Evolutionary conservation across 1,140 invertebrate genomes (phyloP), one percentile per base, ranked within the genome.

Genomic region (Lepidurus arcticus): DNA sequence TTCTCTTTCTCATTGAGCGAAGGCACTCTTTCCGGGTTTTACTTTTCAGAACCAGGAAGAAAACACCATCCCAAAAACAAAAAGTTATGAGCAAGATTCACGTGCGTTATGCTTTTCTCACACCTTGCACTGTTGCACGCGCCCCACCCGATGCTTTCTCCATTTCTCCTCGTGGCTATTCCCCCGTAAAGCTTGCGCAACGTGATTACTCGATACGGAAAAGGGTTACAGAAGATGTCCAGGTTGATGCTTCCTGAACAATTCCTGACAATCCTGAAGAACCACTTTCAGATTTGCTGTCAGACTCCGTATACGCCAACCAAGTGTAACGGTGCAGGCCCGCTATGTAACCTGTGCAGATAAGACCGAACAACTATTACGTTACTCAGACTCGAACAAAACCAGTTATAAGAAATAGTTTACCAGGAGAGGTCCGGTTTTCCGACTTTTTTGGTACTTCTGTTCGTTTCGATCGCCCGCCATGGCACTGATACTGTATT

Each of bases 21-120:
- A 65, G 53, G 53, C 21, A 65, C 21, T 65, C 53, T 65, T 65
- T 65, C 53, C 53, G 16, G 53, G 53, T 65, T 65, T 65, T 65
- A 65, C 53, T 65, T 65, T 65, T 65, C 53, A 65, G 53, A 65
- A 65, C 53, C 53, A 65, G 53, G 53, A 65, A 65, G 53, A 65
- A 65, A 21, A 21, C 16, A n/a, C n/a, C 7, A 65, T n/a, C 16
- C 16, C 53, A 21, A 21, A 65, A 13, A 21, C 21, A 21, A 21
- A 65, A 65, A 21, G 6, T 16, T n/a, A 13, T 21, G 53, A 13
- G 47, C 8, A 21, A 13, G 13, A 65, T 21, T 13, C 53, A 34
- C 53, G 53, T 65, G 53, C 53, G 21, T 34, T 34, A 34, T 34
- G 53, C 6, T 13, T 16, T 65, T 9, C 21, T n/a, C 53, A 21